Base-by-base conservation (phyloP, 2,888 invertebrate genomes). In the Netelia melanura region DNA sequence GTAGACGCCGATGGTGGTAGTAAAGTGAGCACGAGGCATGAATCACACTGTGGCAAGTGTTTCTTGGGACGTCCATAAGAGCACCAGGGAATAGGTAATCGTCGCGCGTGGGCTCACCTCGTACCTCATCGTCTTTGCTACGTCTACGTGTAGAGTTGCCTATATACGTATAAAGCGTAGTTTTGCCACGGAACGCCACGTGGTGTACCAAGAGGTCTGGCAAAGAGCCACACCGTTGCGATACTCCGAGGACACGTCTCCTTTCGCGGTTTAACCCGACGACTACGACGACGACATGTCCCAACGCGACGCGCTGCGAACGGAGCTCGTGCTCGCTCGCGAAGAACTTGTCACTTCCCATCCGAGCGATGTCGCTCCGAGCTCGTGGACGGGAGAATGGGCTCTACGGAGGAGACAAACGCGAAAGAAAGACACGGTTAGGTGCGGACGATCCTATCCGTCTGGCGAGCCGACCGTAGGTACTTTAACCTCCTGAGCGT, bases 21-120 rank as follows among this genome's bases (percentile, higher is more conserved):
- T 65, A 71, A 81, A 70, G 76, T 76, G 64, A 70, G 64, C 56
- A 38, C 17, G 43, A 54, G 56, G 44, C 81, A 76, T 81, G 81
- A 81, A 81, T 81, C 81, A 81, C 81, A 81, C 76, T 70, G 81
- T 75, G 74, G 81, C 81, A 81, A 81, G 76, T 70, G 70, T 81
- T 81, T 81, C 67, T 67, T 64, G 61, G 38, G 75, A 62, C 62
- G 81, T 81, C 70, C 44, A 17, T 30, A 76, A 43, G 25, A 76
- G 67, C 43, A 5, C 62, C 8, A 9, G 44, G 52, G 76, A 75
- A 81, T 75, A 62, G 62, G 75, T 71, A 75, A 81, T 81, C 75
- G 61, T 52, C 52, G 74, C 68, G 67, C 67, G 58, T 81, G 58
- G 74, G 68, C 21, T 75, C 48, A 30, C 62, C 48, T 52, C 58